phyloP scores from a whole-genome alignment of 2,113 vertebrate species.

The Labrus mixtus region DNA sequence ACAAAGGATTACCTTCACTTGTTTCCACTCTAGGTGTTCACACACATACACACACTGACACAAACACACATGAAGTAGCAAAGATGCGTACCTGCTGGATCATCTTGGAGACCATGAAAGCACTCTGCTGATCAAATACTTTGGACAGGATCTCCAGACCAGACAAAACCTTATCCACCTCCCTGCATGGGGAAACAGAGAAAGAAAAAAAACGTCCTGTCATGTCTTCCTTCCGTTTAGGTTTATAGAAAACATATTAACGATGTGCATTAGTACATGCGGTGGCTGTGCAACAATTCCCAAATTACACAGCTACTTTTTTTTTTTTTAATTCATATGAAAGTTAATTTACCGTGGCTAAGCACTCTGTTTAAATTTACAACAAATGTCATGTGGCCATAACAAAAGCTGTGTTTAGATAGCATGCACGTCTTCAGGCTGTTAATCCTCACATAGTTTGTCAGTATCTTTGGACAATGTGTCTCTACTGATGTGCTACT shows the following conservation, averaged over 20 bases:
- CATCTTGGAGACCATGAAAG: conserved; percentile 92
- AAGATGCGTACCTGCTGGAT: conserved; percentile 90
- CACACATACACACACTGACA: not conserved
- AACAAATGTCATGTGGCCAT: conserved; percentile 6
- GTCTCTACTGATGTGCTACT: not conserved
- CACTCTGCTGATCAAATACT: conserved; percentile 97
- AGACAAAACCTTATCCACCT: conserved; percentile 94
- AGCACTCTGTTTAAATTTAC: conserved; percentile 7
- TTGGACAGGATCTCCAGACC: conserved; percentile 96
- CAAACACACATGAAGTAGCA: conserved; percentile 3
- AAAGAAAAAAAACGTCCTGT: not conserved
- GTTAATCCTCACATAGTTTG: not conserved
- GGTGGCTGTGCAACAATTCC: not conserved
- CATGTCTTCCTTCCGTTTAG: not conserved
- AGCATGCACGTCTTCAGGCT: not conserved
- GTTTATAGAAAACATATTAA: not conserved
- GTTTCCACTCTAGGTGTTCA: not conserved
- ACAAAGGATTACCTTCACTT: not conserved
- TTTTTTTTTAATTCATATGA: not conserved
- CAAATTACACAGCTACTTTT: not conserved
- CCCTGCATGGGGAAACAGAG: conserved; percentile 75
- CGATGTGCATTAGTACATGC: not conserved
- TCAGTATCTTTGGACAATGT: not conserved
- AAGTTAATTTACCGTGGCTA: too few relatives aligned
- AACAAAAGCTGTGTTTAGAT: not conserved